Conservation (phyloP, 53 echinoderm and acorn worm genomes). For the Luidia sarsii region DNA sequence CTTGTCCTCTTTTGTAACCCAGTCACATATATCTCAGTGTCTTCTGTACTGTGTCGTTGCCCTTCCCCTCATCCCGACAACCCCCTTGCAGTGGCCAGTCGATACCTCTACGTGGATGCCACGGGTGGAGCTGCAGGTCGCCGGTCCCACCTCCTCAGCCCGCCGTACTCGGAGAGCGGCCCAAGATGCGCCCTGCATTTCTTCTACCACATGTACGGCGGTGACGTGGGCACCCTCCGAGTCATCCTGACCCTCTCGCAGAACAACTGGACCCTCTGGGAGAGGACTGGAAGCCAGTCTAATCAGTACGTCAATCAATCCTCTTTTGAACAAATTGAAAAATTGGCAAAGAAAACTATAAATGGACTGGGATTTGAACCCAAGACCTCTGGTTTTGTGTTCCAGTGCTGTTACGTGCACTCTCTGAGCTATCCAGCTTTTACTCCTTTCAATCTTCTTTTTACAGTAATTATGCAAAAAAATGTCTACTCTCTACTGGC, state of each 20-base stretch:
- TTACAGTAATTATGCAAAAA: not conserved
- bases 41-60: too few species aligned
- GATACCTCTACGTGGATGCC: slow-evolving; percentile 51
- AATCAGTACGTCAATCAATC: slow-evolving; percentile 50
- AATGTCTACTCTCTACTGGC: too few species aligned
- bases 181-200: slow-evolving; percentile 48
- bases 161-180: slow-evolving; percentile 44
- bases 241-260: slow-evolving; percentile 8
- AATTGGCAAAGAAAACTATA: too few species aligned
- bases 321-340: too few species aligned
- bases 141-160: slow-evolving; percentile 27
- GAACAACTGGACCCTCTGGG: slow-evolving; percentile 37
- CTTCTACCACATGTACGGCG: slow-evolving; percentile 54
- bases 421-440: too few species aligned
- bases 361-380: too few species aligned
- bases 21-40: too few species aligned
- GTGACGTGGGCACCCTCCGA: slow-evolving; percentile 27
- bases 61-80: too few species aligned
- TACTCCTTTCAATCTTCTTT: too few species aligned
- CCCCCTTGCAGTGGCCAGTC: slow-evolving; percentile 19
- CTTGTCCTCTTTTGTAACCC: too few species aligned
- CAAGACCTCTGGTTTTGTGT: too few species aligned
- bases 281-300: slow-evolving; percentile 32
- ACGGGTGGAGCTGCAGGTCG: slow-evolving; percentile 1
- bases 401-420: too few species aligned